A percentile compares a stretch with the other conserved stretches of the same genome.
Conservation (phyloP, 2,797 vertebrate species). For the Florisuga fusca region DNA sequence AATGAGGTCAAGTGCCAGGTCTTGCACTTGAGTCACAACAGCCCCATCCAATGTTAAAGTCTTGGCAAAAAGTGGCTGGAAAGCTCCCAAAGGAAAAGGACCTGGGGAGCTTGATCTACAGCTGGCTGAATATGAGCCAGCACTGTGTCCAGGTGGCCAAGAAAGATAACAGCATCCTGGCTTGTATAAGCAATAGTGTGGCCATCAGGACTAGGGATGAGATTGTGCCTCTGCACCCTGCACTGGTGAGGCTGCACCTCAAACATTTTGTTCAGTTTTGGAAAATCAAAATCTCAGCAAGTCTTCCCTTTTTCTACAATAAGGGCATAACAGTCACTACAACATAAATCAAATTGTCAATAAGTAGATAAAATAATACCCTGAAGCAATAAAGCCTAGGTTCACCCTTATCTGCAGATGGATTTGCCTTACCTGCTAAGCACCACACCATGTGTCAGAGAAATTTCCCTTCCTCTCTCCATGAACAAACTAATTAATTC, state of each 20-base stretch:
- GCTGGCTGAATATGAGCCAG: too few relatives aligned
- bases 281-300: background rate
- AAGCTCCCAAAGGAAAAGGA: too few relatives aligned
- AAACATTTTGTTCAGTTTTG: too few relatives aligned
- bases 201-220: too few relatives aligned
- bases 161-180: too few relatives aligned
- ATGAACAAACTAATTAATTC: background rate
- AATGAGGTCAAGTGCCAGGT: fast-evolving
- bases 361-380: background rate
- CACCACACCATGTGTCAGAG: background rate
- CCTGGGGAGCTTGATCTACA: too few relatives aligned
- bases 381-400: background rate
- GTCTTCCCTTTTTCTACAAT: background rate
- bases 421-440: background rate
- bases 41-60: fast-evolving
- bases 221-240: too few relatives aligned
- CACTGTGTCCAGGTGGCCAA: too few relatives aligned
- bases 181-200: too few relatives aligned
- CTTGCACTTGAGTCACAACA: background rate
- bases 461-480: background rate
- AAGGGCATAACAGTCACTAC: background rate
- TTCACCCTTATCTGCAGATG: background rate
- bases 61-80: too few relatives aligned
- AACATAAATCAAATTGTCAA: background rate
- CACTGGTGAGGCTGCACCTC: too few relatives aligned